Evolutionary conservation across 2,113 vertebrate species (phyloP).

Genomic region (chimpanzee (Pan troglodytes)): NHGRI_mPanTro3-v2.1_pri NC_072404.2:21437001-21437500

Average conservation of each 20-base stretch:
- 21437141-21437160: background rate
- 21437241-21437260: background rate
- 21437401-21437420: slow-evolving; percentile 39
- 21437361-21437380: background rate
- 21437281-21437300: background rate
- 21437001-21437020: background rate
- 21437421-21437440: background rate
- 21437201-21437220: slow-evolving; percentile 15
- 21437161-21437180: background rate
- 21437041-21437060: background rate
- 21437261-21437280: background rate
- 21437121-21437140: background rate
- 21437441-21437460: background rate
- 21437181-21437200: background rate
- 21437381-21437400: background rate
- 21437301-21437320: background rate
- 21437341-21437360: background rate
- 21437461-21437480: background rate
- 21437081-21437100: background rate
- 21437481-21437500: slow-evolving; percentile 52
- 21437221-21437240: background rate
- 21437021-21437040: background rate
- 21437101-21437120: slow-evolving; percentile 13
- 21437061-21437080: background rate
- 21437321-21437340: slow-evolving; percentile 12